Base-by-base conservation (phyloP, 2,888 invertebrate genomes). In the Trichogramma evanescens region DNA sequence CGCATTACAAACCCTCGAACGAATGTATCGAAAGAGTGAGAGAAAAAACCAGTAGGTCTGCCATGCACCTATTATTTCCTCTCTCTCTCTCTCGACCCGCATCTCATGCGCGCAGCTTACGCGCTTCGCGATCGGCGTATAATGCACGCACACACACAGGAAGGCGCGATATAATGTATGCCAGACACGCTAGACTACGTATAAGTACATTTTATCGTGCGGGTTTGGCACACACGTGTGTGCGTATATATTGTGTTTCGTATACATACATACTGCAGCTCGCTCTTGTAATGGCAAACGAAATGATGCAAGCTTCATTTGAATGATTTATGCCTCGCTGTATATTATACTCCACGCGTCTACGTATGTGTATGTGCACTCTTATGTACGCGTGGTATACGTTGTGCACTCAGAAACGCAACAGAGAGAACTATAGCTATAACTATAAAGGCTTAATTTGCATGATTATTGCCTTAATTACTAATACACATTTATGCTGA, bases 191-290 rank as follows among this genome's bases (percentile, higher is more conserved):
- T 26, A 26, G 26, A 26, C 26, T 26, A 26, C 26, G 26, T 26
- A 26, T 26, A 62, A 59, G 62, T 62, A 59, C 59, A 51, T 56
- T 62, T 62, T 62, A 59, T 59, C 59, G 56, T 62, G 55, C 58
- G 56, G 50, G 53, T 52, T 26, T 26, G 50, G 48, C 59, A 54
- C 54, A 43, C 43, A 53, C 48, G 6, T 5, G 46, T 10, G 42
- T 48, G 44, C 26, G 26, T 26, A 26, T 26, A 26, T 26, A 26
- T 26, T 26, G 26, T 26, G 26, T 26, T 26, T 26, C 26, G 26
- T 26, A 26, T 26, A 26, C 26, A 26, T 26, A 2, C 26, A 26
- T 26, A 26, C 3, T 26, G 26, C 26, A 26, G 26, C 26, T 26
- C 26, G 26, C 26, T 26, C 26, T 26, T 26, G 26, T 26, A 26